These are phyloP conservation scores for Microplitis manilae DNA, from an alignment of 2,888 invertebrate species.

Conservation along the genomic window DNA sequence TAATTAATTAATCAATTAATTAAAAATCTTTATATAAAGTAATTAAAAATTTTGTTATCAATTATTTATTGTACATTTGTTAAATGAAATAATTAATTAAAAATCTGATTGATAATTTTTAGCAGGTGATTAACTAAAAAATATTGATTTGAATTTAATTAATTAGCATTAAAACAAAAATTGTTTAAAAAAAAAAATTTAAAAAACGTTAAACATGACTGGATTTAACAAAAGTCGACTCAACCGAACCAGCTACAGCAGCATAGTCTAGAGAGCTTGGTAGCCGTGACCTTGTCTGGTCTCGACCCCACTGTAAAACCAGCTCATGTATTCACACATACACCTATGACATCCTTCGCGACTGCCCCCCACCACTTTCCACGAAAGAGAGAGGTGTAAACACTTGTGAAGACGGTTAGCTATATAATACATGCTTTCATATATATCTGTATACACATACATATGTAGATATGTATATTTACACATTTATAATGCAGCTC, in stretches of 20 bases:
- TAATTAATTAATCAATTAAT: no score
- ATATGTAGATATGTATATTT: neutral
- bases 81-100: no score
- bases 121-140: no score
- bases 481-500: neutral
- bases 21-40: no score
- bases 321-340: slow-evolving; percentile 21
- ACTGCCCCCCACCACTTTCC: slow-evolving; percentile 14
- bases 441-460: slow-evolving; percentile 19
- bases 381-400: slow-evolving; percentile 9
- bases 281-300: slow-evolving; percentile 71
- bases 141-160: no score
- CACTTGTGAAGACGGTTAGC: neutral
- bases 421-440: neutral
- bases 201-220: slow-evolving; percentile 49
- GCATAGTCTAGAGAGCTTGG: slow-evolving; percentile 54
- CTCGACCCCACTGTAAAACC: slow-evolving; percentile 56
- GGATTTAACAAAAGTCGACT: neutral
- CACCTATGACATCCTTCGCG: slow-evolving; percentile 26
- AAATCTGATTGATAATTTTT: no score
- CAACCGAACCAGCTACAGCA: neutral
- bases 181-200: slow-evolving; percentile 20
- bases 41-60: no score
- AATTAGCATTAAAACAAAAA: no score
- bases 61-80: no score